phyloP scores from a whole-genome alignment of 2,113 vertebrate species.

The Sinocyclocheilus grahami region DNA sequence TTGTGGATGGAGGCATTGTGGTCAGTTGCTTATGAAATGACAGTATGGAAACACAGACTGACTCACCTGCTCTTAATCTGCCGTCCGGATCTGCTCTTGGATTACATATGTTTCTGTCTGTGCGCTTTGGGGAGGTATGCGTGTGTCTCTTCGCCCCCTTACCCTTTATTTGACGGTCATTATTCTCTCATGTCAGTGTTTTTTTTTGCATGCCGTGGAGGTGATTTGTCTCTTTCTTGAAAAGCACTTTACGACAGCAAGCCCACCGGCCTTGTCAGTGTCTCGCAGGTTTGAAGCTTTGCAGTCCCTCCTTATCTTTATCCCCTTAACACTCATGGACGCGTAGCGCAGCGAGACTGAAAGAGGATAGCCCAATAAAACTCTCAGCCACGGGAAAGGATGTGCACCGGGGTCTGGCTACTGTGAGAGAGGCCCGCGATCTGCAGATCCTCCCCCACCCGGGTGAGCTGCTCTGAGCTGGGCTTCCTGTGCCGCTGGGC shows the following conservation, averaged over 20 bases:
- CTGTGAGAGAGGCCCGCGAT: slow-evolving; percentile 35
- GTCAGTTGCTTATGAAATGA: slow-evolving; percentile 43
- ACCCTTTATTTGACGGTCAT: slow-evolving; percentile 32
- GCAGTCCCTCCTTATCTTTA: slow-evolving; percentile 41
- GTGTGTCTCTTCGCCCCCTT: slow-evolving; percentile 28
- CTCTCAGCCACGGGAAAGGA: slow-evolving; percentile 38
- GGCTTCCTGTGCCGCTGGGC: slow-evolving; percentile 27
- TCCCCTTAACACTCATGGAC: slow-evolving; percentile 21
- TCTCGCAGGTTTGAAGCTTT: slow-evolving; percentile 36
- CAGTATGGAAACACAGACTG: slow-evolving; percentile 49
- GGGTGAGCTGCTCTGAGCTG: neutral
- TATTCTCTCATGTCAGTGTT: slow-evolving; percentile 43
- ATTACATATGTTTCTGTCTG: slow-evolving; percentile 43
- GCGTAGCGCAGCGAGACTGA: slow-evolving; percentile 36
- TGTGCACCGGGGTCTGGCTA: slow-evolving; percentile 36
- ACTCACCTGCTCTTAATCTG: slow-evolving; percentile 61
- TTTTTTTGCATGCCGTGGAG: slow-evolving; percentile 26
- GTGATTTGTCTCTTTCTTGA: slow-evolving; percentile 43
- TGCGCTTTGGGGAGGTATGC: neutral
- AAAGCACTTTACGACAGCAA: slow-evolving; percentile 39
- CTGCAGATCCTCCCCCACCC: slow-evolving; percentile 22
- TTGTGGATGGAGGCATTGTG: slow-evolving; percentile 49
- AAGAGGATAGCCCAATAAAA: slow-evolving; percentile 54
- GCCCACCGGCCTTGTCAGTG: slow-evolving; percentile 32
- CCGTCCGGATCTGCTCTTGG: slow-evolving; percentile 47